phyloP scores from a whole-genome alignment of 1,140 invertebrate species.

The Zophobas morio region DNA sequence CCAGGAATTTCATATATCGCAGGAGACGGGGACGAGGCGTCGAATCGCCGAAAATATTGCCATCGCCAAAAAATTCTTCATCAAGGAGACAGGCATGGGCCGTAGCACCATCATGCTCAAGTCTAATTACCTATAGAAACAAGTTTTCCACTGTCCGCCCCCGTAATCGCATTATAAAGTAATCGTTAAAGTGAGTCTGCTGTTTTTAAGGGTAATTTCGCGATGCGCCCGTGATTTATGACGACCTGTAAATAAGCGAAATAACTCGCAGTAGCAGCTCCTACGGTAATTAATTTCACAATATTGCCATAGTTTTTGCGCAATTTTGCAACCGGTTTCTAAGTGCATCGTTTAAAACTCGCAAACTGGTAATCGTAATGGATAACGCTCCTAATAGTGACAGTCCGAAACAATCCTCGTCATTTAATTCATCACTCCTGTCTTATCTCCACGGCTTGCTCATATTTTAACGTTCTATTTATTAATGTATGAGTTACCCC shows the following conservation, averaged over 20 bases:
- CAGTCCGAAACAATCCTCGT: neutral
- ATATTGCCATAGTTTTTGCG: conserved; percentile 26
- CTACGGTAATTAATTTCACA: conserved; percentile 28
- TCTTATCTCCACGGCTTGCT: conserved; percentile 21
- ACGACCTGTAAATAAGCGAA: conserved; percentile 17
- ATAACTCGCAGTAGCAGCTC: conserved; percentile 11
- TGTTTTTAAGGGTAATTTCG: conserved; percentile 1
- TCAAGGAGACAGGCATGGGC: too few relatives aligned
- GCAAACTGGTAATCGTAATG: neutral
- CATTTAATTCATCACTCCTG: conserved; percentile 19
- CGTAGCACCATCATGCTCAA: too few relatives aligned
- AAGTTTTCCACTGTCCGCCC: neutral
- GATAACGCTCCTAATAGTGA: neutral
- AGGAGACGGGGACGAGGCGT: neutral
- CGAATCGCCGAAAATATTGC: neutral
- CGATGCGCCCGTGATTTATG: conserved; percentile 11
- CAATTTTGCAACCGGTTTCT: conserved; percentile 29
- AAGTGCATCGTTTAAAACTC: neutral
- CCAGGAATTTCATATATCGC: conserved; percentile 29
- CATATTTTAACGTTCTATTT: conserved; percentile 25
- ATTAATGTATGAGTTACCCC: conserved; percentile 35
- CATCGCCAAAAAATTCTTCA: neutral
- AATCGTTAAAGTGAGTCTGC: neutral
- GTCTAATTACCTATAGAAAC: too few relatives aligned
- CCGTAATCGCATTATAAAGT: neutral